Conservation (phyloP, 2,113 vertebrate species). For the Tenebrosternarchus preto region DNA sequence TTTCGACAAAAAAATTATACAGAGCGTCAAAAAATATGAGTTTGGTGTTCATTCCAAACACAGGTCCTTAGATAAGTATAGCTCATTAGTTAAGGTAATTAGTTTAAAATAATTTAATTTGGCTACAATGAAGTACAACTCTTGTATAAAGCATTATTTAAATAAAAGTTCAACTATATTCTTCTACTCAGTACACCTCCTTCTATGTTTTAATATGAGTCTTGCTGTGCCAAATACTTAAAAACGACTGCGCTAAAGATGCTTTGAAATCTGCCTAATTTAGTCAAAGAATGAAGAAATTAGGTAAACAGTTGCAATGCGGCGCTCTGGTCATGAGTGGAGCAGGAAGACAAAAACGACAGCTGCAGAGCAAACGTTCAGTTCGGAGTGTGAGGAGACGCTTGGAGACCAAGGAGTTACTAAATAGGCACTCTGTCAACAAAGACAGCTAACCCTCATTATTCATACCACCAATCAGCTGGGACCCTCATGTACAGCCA, state of each 20-base stretch:
- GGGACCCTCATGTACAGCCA: slow-evolving; percentile 27
- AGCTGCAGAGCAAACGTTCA: slow-evolving; percentile 28
- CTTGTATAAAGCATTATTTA: no score
- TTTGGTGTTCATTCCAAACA: not conserved
- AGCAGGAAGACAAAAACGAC: slow-evolving; percentile 22
- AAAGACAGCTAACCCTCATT: slow-evolving; percentile 49
- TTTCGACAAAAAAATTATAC: no score
- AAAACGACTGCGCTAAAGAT: not conserved
- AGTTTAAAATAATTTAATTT: no score
- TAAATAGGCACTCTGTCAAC: slow-evolving; percentile 47
- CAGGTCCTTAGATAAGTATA: no score
- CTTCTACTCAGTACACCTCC: not conserved
- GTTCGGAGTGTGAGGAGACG: slow-evolving; percentile 8
- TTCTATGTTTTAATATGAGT: not conserved
- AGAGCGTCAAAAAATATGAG: slow-evolving; percentile 1
- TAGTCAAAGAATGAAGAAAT: not conserved
- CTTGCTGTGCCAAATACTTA: not conserved
- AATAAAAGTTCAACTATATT: no score
- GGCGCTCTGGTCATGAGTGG: not conserved
- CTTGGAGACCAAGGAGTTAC: slow-evolving; percentile 32
- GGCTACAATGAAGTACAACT: no score
- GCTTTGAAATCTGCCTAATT: not conserved
- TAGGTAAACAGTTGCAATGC: not conserved
- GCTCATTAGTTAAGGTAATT: no score
- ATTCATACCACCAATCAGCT: slow-evolving; percentile 44